Evolutionary conservation across 1,140 invertebrate genomes (phyloP), one percentile per base, ranked within the genome.

Genomic region (Anastrepha obliqua): DNA sequence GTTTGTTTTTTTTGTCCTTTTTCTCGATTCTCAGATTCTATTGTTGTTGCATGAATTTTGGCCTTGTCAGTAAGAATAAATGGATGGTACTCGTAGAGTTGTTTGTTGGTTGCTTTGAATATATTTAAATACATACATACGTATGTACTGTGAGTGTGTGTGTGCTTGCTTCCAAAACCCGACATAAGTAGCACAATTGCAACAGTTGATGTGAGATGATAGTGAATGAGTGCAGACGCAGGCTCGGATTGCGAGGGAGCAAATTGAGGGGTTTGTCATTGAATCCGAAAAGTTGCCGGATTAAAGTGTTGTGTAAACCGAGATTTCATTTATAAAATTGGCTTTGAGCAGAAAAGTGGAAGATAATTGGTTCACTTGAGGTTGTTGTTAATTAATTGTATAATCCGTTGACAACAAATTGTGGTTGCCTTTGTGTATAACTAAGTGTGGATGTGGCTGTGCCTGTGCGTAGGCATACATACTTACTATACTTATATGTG

Each of bases 351-450:
- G 74, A 17, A 81, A 81, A 81, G 47, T 51, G 47, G 47, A 81
- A 81, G 74, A 55, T 81, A 81, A 81, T 81, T 81, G 74, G 47
- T 81, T 81, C 74, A 81, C 74, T 81, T 81, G 74, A 81, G 74
- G 74, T 81, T 81, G 44, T 29, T 81, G 74, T 81, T 81, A 55
- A 81, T 81, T 81, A 81, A 81, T 81, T 81, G 44, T 81, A 81
- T 81, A 81, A 81, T 81, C 47, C 74, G 74, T 81, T 81, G 74
- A 81, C 74, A 81, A n/a, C 74, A 81, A 81, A 81, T 81, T 81
- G 47, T 47, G 74, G 74, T 81, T 81, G 7, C 42, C n/a, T 81
- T 81, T 8, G 5, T 8, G 17, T 20, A 11, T 42, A n/a, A 29
- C 29, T 81, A 51, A 3, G 13, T 3, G 55, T 8, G 13, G 13